These are phyloP conservation scores for Dysmachus trigonus DNA, from an alignment of 2,888 invertebrate species.

Conservation along the genomic window DNA sequence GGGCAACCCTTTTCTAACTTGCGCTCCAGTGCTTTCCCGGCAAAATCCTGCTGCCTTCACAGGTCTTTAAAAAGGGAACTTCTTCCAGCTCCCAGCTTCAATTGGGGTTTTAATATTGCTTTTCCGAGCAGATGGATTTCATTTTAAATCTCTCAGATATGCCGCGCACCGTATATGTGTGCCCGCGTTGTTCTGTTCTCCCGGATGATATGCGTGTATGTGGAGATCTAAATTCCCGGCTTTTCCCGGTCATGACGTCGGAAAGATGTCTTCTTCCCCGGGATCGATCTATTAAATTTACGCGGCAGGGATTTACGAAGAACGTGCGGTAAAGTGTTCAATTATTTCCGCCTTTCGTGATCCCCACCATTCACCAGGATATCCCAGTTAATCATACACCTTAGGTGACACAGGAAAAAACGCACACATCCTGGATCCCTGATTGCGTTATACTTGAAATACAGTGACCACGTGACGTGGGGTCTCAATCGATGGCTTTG, in stretches of 20 bases:
- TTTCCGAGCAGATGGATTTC: neutral
- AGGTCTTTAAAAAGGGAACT: neutral
- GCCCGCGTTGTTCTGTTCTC: neutral
- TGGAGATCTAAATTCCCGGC: neutral
- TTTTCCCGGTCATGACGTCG: neutral
- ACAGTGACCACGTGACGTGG: neutral
- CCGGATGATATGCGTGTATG: neutral
- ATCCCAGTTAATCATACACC: neutral
- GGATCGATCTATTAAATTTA: neutral
- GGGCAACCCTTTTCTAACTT: neutral
- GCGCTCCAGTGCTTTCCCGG: neutral
- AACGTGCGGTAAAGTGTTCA: neutral
- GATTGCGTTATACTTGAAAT: neutral
- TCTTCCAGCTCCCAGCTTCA: constrained; percentile 9
- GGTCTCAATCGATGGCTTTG: neutral
- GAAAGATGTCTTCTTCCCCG: neutral
- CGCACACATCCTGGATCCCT: constrained; percentile 5
- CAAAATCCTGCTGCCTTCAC: neutral
- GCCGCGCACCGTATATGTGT: neutral
- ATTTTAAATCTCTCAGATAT: neutral
- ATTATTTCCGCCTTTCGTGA: neutral
- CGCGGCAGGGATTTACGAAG: neutral
- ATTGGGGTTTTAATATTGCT: constrained; percentile 13
- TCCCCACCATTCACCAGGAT: neutral
- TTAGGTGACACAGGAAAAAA: neutral